phyloP scores from a whole-genome alignment of 2,113 vertebrate genomes.

The Spermophilus dauricus region DNA sequence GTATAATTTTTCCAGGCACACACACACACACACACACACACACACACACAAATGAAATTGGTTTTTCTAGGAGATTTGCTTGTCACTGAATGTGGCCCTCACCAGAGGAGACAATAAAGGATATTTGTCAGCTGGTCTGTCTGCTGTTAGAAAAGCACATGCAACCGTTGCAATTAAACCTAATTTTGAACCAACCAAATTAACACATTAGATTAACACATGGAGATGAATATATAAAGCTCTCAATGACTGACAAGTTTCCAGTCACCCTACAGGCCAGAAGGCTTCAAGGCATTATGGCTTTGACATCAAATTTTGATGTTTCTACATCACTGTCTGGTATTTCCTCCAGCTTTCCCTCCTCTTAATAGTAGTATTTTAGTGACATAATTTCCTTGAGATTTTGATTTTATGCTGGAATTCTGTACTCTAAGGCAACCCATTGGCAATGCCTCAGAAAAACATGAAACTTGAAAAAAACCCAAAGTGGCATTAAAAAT shows the following conservation, averaged over 20 bases:
- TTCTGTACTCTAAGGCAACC: conserved; percentile 39
- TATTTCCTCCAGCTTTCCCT: neutral
- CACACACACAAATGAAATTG: neutral
- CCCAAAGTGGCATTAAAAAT: conserved; percentile 39
- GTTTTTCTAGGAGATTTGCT: neutral
- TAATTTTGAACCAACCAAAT: conserved; percentile 57
- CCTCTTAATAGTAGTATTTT: neutral
- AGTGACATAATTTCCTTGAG: neutral
- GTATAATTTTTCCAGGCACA: neutral
- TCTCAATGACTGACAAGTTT: neutral
- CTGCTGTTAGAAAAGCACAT: neutral
- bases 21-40: neutral
- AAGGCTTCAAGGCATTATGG: neutral
- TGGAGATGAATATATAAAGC: conserved; percentile 26
- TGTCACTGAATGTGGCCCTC: neutral
- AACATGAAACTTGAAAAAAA: conserved; percentile 14
- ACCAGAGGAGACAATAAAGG: neutral
- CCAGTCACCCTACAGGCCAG: neutral
- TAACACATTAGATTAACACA: neutral
- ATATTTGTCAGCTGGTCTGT: neutral
- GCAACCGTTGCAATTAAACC: neutral
- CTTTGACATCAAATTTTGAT: neutral
- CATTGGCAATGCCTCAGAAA: conserved; percentile 30
- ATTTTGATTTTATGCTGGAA: conserved; percentile 26
- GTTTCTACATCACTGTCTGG: conserved; percentile 19